Evolutionary conservation across 30 jellyfish, hydroid and myxozoan genomes (phyloP), one percentile per base, ranked within the genome.

Genomic region (Chrysaora quinquecirrha): DNA sequence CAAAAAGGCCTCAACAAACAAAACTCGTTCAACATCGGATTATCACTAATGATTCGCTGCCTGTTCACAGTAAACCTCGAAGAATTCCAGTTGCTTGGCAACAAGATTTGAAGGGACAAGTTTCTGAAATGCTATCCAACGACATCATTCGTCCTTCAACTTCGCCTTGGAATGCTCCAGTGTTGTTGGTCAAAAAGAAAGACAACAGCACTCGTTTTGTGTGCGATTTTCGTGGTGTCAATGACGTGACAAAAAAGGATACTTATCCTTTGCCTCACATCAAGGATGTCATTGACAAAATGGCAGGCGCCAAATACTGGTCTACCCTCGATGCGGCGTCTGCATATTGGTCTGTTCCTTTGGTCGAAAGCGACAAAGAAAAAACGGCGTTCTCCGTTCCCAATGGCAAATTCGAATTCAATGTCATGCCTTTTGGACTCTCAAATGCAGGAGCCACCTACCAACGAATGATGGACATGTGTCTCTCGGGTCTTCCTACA

Each of bases 381-480:
- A 75, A 75, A 56, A 75, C 87, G 16, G 78, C 87, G 19, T 49
- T 75, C 33, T 16, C 87, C 60, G 76, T 75, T 49, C 87, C 87
- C 6, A 80, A 80, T 6, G 87, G 88, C 20, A 76, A 76, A 61
- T 76, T 28, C 43, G 88, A 76, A 29, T 76, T 76, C 34, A 76
- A 76, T 76, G 88, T 76, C 29, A 76, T 35, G 67, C 88, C 88
- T 12, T 76, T 76, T 46, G 88, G 88, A 22, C 34, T 76, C 46
- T 76, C 46, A 28, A 52, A 76, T 35, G 21, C 88, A 30, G 80
- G 88, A 16, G 79, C 88, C 23, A 54, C 88, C 62, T 76, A 76
- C 38, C 88, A 76, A 76, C 79, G 88, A 38, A 76, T 76, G 88
- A 76, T 76, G 78, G 80, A 76, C 80, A 76, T 76, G 67, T 76